These are phyloP conservation scores for Bellardia pandia DNA, from an alignment of 2,888 invertebrate genomes.

Conservation along the genomic window DNA sequence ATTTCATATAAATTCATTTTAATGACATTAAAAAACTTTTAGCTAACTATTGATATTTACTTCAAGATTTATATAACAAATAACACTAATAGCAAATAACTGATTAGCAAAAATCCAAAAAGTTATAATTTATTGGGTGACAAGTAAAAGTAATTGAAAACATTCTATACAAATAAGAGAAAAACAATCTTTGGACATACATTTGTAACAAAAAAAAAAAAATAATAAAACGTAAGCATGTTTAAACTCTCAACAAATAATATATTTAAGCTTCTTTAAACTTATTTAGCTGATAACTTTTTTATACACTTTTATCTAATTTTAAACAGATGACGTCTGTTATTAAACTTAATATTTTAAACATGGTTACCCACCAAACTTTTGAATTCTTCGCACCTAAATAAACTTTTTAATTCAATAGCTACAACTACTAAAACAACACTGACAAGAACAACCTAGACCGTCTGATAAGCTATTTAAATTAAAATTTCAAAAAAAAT, in stretches of 20 bases:
- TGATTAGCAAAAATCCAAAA: conserved; percentile 21
- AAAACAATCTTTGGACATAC: not conserved
- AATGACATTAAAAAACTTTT: not conserved
- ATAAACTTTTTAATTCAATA: conserved; percentile 14
- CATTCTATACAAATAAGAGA: not conserved
- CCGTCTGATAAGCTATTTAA: not conserved
- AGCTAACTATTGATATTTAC: too few species aligned
- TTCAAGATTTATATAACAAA: conserved; percentile 13
- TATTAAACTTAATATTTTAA: conserved; percentile 17
- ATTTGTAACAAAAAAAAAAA: not conserved
- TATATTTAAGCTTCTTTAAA: conserved; percentile 51
- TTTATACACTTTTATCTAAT: conserved; percentile 48
- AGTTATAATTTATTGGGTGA: conserved; percentile 24
- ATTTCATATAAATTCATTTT: not conserved
- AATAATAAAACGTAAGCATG: not conserved
- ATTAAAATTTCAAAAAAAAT: conserved; percentile 14
- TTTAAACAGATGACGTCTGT: conserved; percentile 49
- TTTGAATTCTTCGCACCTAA: conserved; percentile 26
- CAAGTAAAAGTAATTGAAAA: conserved; percentile 47
- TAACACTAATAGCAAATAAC: conserved; percentile 23
- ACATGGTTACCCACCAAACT: conserved; percentile 1
- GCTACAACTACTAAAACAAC: not conserved
- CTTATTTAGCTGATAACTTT: not conserved
- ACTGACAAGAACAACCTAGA: not conserved
- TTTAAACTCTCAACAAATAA: conserved; percentile 25